These are phyloP conservation scores for Helicoverpa armigera DNA, from an alignment of 1,140 invertebrate species.

Conservation along the genomic window DNA sequence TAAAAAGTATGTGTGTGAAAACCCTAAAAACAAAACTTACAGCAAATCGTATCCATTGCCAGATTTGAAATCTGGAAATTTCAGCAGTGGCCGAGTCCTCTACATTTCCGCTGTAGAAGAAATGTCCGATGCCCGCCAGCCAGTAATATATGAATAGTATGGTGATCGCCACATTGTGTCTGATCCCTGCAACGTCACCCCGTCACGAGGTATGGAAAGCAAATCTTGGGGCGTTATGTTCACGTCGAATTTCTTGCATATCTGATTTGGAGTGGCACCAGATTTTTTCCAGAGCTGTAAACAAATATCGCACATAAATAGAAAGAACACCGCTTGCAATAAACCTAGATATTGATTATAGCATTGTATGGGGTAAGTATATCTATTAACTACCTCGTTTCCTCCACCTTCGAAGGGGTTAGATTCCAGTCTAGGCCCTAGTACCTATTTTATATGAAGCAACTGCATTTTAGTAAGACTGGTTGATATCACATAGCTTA, in stretches of 20 bases:
- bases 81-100: slow-evolving; percentile 93
- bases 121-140: slow-evolving; percentile 90
- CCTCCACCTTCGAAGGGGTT: too few species aligned
- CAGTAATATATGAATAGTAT: slow-evolving; percentile 90
- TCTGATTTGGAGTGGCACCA: slow-evolving; percentile 80
- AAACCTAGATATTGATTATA: too few species aligned
- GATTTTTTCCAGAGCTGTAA: slow-evolving; percentile 86
- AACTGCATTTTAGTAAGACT: too few species aligned
- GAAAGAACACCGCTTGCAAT: background rate
- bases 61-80: slow-evolving; percentile 91
- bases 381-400: too few species aligned
- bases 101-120: slow-evolving; percentile 88
- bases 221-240: slow-evolving; percentile 81
- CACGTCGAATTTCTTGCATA: slow-evolving; percentile 70
- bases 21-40: slow-evolving; percentile 72
- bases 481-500: background rate
- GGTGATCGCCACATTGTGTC: slow-evolving; percentile 89
- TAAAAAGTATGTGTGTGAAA: background rate
- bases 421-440: too few species aligned
- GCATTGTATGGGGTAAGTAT: too few species aligned
- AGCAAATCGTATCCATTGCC: slow-evolving; percentile 91
- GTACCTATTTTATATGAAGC: too few species aligned
- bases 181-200: slow-evolving; percentile 88
- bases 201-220: slow-evolving; percentile 87
- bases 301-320: slow-evolving; percentile 14